phyloP scores from a whole-genome alignment of 1,140 invertebrate genomes.

The Zelostemma sp. region DNA sequence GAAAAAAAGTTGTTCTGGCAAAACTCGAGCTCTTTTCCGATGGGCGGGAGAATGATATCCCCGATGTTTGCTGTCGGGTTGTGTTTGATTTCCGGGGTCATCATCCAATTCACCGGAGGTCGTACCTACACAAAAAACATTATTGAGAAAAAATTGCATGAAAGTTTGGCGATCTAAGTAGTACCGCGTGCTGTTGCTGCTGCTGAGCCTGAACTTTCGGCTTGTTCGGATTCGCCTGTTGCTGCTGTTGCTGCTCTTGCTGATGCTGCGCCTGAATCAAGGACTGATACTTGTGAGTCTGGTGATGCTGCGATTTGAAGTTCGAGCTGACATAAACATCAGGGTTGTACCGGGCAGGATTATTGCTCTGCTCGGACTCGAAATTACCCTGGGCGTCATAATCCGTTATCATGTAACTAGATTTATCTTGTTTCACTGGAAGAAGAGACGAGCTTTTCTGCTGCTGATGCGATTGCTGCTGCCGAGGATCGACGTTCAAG shows the following conservation, averaged over 20 bases:
- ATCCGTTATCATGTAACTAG: conserved; percentile 52
- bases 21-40: conserved; percentile 66
- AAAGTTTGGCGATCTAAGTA: too few species aligned
- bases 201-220: conserved; percentile 44
- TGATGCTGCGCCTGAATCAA: conserved; percentile 12
- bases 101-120: conserved; percentile 76
- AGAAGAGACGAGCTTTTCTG: conserved; percentile 27
- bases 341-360: conserved; percentile 47
- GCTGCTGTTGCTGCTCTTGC: conserved; percentile 22
- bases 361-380: conserved; percentile 46
- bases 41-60: conserved; percentile 65
- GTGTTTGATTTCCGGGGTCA: conserved; percentile 71
- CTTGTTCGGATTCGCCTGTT: conserved; percentile 40
- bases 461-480: conserved; percentile 51
- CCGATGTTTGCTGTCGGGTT: conserved; percentile 53
- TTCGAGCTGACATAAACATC: conserved; percentile 60
- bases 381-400: conserved; percentile 62
- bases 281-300: conserved; percentile 58
- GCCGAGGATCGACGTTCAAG: conserved; percentile 45
- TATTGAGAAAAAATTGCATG: too few species aligned
- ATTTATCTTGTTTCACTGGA: conserved; percentile 58
- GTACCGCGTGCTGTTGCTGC: conserved; percentile 54
- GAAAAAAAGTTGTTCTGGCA: conserved; percentile 68
- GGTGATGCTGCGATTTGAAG: conserved; percentile 59
- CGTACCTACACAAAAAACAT: too few species aligned